Percentiles rank a stretch among this genome's conserved stretches.
phyloP scores from a whole-genome alignment of 1,140 invertebrate genomes.

The Paraescarpia echinospica region DNA sequence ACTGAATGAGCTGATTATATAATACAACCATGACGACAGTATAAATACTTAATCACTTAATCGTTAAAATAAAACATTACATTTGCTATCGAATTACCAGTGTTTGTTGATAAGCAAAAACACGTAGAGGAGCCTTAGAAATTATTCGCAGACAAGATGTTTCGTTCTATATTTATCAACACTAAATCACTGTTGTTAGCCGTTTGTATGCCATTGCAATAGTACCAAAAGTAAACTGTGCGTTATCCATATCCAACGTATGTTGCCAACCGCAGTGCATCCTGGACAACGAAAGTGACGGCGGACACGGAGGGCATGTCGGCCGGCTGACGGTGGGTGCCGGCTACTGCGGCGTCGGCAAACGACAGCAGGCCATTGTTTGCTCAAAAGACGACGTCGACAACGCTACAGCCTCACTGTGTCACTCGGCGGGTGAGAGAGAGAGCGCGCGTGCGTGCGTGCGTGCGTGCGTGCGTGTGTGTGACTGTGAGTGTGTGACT shows the following conservation, averaged over 20 bases:
- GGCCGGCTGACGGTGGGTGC: neutral
- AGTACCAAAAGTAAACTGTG: too few relatives aligned
- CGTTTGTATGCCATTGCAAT: too few relatives aligned
- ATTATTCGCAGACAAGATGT: too few relatives aligned
- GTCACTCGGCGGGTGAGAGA: neutral
- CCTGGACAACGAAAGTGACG: neutral
- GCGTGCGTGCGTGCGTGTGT: neutral
- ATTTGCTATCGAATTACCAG: too few relatives aligned
- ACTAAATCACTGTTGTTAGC: too few relatives aligned
- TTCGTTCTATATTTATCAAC: too few relatives aligned
- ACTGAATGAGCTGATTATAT: too few relatives aligned
- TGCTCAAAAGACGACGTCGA: neutral
- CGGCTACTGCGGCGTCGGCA: constrained; percentile 28
- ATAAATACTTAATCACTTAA: too few relatives aligned
- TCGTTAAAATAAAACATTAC: too few relatives aligned
- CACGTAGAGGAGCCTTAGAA: too few relatives aligned
- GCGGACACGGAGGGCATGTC: neutral
- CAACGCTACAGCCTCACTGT: neutral
- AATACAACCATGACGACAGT: too few relatives aligned
- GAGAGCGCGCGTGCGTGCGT: neutral
- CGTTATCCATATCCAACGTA: neutral
- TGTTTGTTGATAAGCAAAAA: too few relatives aligned
- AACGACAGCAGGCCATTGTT: constrained; percentile 14
- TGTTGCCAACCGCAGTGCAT: neutral
- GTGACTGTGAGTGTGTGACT: neutral